Percentiles rank a stretch among this genome's conserved stretches.
Conservation (phyloP, 2,888 invertebrate species). For the Hartigia nigra region DNA sequence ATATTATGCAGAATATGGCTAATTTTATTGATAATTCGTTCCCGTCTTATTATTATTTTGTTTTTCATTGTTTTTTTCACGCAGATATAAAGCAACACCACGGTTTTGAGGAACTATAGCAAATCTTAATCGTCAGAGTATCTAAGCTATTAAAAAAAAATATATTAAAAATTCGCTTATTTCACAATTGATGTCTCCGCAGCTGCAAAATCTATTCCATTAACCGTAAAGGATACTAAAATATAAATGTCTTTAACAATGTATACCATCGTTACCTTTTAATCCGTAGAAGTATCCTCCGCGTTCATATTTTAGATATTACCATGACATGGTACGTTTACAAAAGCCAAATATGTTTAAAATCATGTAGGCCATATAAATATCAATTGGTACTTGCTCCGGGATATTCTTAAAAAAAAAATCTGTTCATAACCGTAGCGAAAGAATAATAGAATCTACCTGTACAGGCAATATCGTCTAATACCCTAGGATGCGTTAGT, state of each 20-base stretch:
- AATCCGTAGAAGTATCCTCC: background rate
- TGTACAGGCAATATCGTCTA: background rate
- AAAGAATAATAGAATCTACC: background rate
- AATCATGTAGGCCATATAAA: background rate
- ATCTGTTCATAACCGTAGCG: background rate
- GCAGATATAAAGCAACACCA: background rate
- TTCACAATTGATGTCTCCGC: background rate
- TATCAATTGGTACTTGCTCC: background rate
- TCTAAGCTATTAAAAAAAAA: background rate
- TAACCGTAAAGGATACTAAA: background rate
- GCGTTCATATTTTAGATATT: background rate
- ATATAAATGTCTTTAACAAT: background rate
- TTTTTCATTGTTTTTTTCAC: background rate
- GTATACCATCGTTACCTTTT: background rate
- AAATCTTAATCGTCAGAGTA: background rate
- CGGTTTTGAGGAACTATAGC: background rate
- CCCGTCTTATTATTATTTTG: background rate
- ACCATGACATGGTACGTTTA: too few relatives aligned
- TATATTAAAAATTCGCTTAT: background rate
- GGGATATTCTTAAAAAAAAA: background rate
- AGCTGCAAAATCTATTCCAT: background rate
- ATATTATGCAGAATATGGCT: conserved; percentile 1
- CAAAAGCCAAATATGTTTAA: too few relatives aligned
- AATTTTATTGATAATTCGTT: background rate
- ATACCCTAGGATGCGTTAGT: conserved; percentile 8